phyloP scores from a whole-genome alignment of 2,113 vertebrate genomes.

The Pachyramphus minor region DNA sequence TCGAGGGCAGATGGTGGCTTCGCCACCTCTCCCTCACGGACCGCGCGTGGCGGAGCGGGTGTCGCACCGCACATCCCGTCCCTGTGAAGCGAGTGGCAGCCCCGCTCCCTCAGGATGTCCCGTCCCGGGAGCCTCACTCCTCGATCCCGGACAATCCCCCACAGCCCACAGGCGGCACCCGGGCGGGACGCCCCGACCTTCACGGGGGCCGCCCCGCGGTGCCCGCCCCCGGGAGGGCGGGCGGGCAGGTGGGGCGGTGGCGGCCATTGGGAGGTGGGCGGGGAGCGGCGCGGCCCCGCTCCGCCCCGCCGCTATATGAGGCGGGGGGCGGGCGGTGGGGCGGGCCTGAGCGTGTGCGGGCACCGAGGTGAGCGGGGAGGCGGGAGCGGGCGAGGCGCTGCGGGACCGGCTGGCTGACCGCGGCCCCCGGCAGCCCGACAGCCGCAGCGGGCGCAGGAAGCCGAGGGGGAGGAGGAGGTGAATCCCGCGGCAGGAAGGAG shows the following conservation, averaged over 20 bases:
- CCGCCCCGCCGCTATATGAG: constrained; percentile 7
- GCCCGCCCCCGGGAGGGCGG: not conserved
- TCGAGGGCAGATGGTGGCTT: fast-evolving
- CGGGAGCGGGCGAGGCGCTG: not conserved
- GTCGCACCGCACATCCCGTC: fast-evolving
- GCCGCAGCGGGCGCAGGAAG: not conserved
- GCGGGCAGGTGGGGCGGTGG: not conserved
- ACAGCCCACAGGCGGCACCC: fast-evolving
- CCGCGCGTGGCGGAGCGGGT: fast-evolving
- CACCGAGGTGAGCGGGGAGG: not conserved
- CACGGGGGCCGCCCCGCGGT: not conserved
- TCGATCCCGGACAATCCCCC: fast-evolving
- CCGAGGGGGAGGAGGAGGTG: not conserved
- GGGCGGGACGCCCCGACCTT: not conserved
- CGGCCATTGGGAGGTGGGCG: not conserved
- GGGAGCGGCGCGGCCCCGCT: not conserved
- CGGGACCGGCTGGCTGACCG: too few relatives aligned
- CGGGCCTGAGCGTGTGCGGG: constrained; percentile 22
- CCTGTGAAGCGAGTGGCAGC: fast-evolving
- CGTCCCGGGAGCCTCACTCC: fast-evolving
- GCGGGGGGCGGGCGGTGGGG: not conserved
- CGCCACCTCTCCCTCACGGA: fast-evolving
- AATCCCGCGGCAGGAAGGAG: not conserved
- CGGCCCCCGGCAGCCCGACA: not conserved
- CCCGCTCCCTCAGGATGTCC: fast-evolving